Evolutionary conservation across 2,113 vertebrate species (phyloP).

Genomic region (Mixornis gularis): DNA sequence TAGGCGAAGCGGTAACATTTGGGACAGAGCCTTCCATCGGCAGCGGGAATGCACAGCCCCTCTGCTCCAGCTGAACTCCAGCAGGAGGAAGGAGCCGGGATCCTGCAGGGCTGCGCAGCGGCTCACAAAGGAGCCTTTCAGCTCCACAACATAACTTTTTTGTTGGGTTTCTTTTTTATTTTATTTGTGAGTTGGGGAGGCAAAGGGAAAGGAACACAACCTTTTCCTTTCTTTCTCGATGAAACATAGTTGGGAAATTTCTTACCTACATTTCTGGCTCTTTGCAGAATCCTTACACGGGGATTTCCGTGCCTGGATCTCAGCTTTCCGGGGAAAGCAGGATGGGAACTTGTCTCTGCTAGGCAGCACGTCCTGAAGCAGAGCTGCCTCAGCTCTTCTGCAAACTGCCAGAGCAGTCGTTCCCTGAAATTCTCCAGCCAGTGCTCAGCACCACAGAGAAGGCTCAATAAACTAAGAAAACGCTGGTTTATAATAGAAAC

Average conservation of each 20-base stretch:
- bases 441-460: not conserved
- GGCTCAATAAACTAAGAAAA: not conserved
- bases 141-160: not conserved
- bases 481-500: not conserved
- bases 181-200: not conserved
- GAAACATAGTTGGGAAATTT: not conserved
- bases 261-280: not conserved
- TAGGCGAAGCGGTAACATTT: not conserved
- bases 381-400: not conserved
- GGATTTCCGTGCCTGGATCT: not conserved
- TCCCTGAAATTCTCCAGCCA: not conserved
- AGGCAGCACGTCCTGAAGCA: not conserved
- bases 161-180: not conserved
- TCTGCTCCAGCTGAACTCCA: not conserved
- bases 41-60: not conserved
- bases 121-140: constrained; percentile 43
- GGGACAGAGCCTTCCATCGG: not conserved
- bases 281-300: not conserved
- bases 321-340: not conserved
- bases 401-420: not conserved
- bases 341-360: not conserved
- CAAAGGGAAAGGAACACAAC: not conserved
- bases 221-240: not conserved
- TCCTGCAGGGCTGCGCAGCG: not conserved
- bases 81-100: not conserved